phyloP scores from a whole-genome alignment of 2,113 vertebrate genomes.

The Podiceps cristatus region DNA sequence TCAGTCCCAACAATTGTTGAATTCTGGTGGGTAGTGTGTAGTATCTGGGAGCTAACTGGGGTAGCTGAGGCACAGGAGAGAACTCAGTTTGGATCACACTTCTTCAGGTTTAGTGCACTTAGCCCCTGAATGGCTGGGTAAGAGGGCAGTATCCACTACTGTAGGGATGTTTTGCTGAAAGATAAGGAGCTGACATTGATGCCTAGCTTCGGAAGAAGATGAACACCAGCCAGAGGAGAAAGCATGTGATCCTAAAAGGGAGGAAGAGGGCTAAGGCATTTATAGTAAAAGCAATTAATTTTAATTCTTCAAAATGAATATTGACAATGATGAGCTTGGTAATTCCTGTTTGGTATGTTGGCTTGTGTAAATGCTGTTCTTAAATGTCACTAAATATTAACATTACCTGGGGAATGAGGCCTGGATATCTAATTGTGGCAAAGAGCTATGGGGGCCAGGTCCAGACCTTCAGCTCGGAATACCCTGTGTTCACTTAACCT shows the following conservation, averaged over 20 bases:
- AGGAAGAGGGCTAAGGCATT: not conserved
- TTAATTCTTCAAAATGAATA: not conserved
- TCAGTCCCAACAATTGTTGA: not conserved
- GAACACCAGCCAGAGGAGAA: not conserved
- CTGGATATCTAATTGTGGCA: not conserved
- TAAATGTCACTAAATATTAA: not conserved
- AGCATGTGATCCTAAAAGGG: not conserved
- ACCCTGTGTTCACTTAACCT: not conserved
- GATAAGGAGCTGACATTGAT: not conserved
- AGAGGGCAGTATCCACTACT: not conserved
- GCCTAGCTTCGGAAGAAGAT: not conserved
- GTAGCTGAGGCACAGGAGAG: not conserved
- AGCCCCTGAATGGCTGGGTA: not conserved
- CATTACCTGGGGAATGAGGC: not conserved
- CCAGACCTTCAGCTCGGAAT: not conserved
- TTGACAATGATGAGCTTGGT: not conserved
- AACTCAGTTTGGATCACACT: not conserved
- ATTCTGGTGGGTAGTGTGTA: not conserved
- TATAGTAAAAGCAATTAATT: not conserved
- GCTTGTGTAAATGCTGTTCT: not conserved
- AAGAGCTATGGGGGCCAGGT: not conserved
- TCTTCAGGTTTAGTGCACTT: not conserved
- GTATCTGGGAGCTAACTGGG: not conserved
- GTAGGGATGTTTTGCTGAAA: not conserved
- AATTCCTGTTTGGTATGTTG: not conserved